These are phyloP conservation scores for Myodes glareolus DNA, from an alignment of 2,113 vertebrate genomes.

Conservation along the genomic window DNA sequence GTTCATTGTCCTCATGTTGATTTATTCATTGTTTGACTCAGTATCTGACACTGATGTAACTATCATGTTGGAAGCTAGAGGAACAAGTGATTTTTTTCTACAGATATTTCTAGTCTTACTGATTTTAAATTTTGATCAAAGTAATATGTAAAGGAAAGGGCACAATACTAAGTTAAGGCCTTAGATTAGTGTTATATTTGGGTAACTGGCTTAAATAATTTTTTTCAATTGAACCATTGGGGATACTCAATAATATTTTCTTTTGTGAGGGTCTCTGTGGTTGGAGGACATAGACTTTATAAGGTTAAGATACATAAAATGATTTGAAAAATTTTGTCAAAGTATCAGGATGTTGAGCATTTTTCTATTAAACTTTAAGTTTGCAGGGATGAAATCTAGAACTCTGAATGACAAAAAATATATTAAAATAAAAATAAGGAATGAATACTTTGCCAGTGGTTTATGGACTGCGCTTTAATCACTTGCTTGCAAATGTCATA, in stretches of 20 bases:
- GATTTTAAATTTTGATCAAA: not conserved
- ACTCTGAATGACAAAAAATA: not conserved
- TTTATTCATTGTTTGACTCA: not conserved
- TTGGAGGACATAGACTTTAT: not conserved
- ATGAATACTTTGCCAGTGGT: not conserved
- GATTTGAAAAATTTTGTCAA: not conserved
- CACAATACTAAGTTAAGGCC: not conserved
- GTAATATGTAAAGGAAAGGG: not conserved
- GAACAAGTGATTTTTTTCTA: not conserved
- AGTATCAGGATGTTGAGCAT: not conserved
- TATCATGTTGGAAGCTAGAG: not conserved
- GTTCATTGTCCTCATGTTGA: not conserved
- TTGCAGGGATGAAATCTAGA: not conserved
- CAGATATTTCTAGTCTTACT: not conserved
- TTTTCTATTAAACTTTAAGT: not conserved
- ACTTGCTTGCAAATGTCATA: not conserved
- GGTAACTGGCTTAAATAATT: not conserved
- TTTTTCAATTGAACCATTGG: not conserved
- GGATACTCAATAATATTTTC: not conserved
- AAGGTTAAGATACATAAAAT: not conserved
- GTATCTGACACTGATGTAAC: not conserved
- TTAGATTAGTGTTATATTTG: not conserved
- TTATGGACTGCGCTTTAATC: not conserved
- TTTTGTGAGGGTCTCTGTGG: not conserved
- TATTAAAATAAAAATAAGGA: not conserved